Evolutionary conservation across 2,113 vertebrate species (phyloP).

Genomic region (Colistium nudipinnis): DNA sequence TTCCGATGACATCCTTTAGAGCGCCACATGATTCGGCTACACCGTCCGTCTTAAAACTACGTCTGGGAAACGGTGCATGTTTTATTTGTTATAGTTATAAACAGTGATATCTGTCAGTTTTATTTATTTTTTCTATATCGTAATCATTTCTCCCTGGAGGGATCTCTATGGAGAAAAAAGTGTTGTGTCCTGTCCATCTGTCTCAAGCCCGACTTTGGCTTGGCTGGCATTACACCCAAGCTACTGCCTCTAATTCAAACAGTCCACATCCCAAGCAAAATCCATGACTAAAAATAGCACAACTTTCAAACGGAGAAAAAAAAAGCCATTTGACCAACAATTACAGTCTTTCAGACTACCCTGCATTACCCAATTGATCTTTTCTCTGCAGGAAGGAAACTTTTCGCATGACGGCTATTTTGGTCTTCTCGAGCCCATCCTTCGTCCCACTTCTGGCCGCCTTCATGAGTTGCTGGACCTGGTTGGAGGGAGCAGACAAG

Average conservation of each 20-base stretch:
- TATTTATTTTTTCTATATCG: slow-evolving; percentile 16
- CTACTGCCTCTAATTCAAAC: slow-evolving; percentile 45
- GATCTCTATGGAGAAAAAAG: slow-evolving; percentile 37
- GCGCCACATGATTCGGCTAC: not conserved
- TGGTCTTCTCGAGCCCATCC: slow-evolving; percentile 95
- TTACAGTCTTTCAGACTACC: slow-evolving; percentile 18
- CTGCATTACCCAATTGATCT: slow-evolving; percentile 83
- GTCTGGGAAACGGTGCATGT: slow-evolving; percentile 20
- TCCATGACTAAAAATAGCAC: slow-evolving; percentile 12
- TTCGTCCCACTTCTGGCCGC: slow-evolving; percentile 93
- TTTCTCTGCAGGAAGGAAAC: slow-evolving; percentile 93
- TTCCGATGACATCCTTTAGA: slow-evolving; percentile 26
- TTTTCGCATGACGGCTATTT: slow-evolving; percentile 91
- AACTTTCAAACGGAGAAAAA: slow-evolving; percentile 16
- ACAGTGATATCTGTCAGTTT: slow-evolving; percentile 48
- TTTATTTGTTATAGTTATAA: slow-evolving; percentile 50
- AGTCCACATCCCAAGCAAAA: slow-evolving; percentile 21
- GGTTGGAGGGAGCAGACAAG: slow-evolving; percentile 35
- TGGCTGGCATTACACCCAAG: slow-evolving; percentile 32
- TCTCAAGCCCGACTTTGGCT: slow-evolving; percentile 41
- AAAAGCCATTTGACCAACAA: slow-evolving; percentile 23
- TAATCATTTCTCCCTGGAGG: slow-evolving; percentile 52
- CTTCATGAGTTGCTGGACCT: slow-evolving; percentile 98
- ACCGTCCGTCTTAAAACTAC: slow-evolving; percentile 19
- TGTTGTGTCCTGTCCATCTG: slow-evolving; percentile 30